phyloP scores from a whole-genome alignment of 2,113 vertebrate species.

The Forbesichthys agassizii region DNA sequence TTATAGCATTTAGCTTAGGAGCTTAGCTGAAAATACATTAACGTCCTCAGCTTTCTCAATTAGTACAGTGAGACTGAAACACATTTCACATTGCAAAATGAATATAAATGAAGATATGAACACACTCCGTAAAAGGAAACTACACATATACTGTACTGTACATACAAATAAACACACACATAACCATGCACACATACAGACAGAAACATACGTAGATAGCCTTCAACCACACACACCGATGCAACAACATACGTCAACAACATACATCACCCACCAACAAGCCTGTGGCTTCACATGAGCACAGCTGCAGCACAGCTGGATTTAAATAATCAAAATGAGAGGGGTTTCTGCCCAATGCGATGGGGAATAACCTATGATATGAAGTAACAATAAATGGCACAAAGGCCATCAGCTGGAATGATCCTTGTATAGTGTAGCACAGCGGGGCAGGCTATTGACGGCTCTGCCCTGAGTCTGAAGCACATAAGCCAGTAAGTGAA shows the following conservation, averaged over 20 bases:
- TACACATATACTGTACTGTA: conserved; percentile 1
- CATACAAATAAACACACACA: conserved; percentile 29
- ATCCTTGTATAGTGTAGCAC: conserved; percentile 46
- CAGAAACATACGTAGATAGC: conserved; percentile 22
- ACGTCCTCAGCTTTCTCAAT: conserved; percentile 10
- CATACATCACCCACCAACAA: conserved; percentile 51
- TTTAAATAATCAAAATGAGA: conserved; percentile 38
- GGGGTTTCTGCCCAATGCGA: conserved; percentile 27
- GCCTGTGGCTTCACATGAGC: conserved; percentile 25
- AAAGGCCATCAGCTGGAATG: conserved; percentile 41
- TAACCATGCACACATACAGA: conserved; percentile 30
- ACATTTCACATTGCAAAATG: no score
- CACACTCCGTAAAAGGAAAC: no score
- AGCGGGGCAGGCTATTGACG: conserved; percentile 64
- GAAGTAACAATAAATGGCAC: conserved; percentile 49
- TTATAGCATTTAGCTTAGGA: conserved; percentile 41
- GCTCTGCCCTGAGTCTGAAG: conserved; percentile 40
- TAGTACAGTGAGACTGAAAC: conserved; percentile 15
- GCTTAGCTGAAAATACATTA: conserved; percentile 31
- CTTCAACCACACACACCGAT: conserved; percentile 31
- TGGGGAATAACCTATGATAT: conserved; percentile 45
- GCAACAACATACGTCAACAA: conserved; percentile 5
- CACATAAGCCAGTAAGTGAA: conserved; percentile 66
- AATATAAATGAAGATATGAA: no score
- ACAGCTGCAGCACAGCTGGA: conserved; percentile 30